phyloP scores from a whole-genome alignment of 1,140 invertebrate genomes.

The Saccostrea cuccullata region DNA sequence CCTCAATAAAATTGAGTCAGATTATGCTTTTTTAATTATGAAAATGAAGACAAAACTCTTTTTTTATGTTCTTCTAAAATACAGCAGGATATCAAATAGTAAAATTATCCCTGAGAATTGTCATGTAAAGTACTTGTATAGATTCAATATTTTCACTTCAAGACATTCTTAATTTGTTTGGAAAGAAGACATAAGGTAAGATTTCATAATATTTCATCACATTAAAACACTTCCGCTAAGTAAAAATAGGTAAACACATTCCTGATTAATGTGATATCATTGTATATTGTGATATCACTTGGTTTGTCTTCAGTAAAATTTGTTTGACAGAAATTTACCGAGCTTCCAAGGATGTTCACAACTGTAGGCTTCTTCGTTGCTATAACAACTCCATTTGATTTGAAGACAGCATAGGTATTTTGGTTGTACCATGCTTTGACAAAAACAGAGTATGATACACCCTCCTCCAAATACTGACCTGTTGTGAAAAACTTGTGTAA shows the following conservation, averaged over 20 bases:
- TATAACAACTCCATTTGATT: constrained; percentile 46
- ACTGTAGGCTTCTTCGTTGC: background rate
- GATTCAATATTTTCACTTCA: too few species aligned
- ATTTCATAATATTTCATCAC: background rate
- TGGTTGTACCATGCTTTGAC: constrained; percentile 44
- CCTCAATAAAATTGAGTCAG: too few species aligned
- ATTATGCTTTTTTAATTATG: too few species aligned
- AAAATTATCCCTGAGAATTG: too few species aligned
- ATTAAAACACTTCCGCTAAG: too few species aligned
- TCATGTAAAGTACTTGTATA: too few species aligned
- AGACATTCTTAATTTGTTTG: too few species aligned
- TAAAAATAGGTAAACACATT: background rate
- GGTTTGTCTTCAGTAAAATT: background rate
- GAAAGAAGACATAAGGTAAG: too few species aligned
- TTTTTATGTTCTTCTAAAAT: too few species aligned
- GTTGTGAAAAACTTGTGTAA: background rate
- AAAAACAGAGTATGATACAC: constrained; percentile 45
- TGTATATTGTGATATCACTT: background rate
- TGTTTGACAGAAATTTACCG: constrained; percentile 28
- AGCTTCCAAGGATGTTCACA: constrained; percentile 43
- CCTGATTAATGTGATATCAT: background rate
- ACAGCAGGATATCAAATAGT: too few species aligned
- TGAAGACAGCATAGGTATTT: constrained; percentile 49
- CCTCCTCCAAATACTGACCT: constrained; percentile 36
- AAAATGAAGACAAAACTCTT: too few species aligned